Base-by-base conservation (phyloP, 2,113 vertebrate species). In the Megaleporinus macrocephalus region DNA sequence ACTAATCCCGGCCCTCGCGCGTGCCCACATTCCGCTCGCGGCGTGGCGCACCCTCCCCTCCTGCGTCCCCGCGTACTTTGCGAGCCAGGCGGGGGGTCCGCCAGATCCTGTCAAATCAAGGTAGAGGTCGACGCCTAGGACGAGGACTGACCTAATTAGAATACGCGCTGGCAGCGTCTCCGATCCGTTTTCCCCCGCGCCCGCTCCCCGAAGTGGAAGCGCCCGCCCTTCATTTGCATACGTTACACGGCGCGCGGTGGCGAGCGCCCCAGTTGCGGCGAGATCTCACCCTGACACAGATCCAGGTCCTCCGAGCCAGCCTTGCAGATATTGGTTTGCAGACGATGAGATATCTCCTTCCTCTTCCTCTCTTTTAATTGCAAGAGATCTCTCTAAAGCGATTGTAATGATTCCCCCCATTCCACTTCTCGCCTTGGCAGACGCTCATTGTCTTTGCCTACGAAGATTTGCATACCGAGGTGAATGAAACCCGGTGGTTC, bases 51-150 rank as follows among this genome's bases (percentile, higher is more conserved):
- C 6, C n/a, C 33, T 13, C 36, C 33, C 30, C 55, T 22, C 65
- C 22, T n/a, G 29, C 63, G 62, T 13, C 29, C 65, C 30, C 15
- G 47, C 24, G 30, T 30, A 75, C 68, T 68, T 61, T 66, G 63
- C 55, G 22, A 63, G 26, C n/a, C 51, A 70, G 44, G 63, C 29
- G 29, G 74, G 70, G 82, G 81, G 73, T 75, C 81, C 53, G 66
- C 79, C 63, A 65, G 76, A 15, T 79, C 83, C 70, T 66, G 62
- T 83, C 76, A 84, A 85, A 85, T 81, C 81, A 70, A 80, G 81
- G 79, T 85, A 80, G 78, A 87, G 79, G 87, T 78, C 47, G 63
- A 84, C n/a, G 24, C 30, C 69, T 74, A 86, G 80, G 71, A 79
- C 70, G 33, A 59, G 47, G 29, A 51, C 66, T 84, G 78, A 86